Conservation (phyloP, 1,140 invertebrate species). For the Lutraria rhynchaena region DNA sequence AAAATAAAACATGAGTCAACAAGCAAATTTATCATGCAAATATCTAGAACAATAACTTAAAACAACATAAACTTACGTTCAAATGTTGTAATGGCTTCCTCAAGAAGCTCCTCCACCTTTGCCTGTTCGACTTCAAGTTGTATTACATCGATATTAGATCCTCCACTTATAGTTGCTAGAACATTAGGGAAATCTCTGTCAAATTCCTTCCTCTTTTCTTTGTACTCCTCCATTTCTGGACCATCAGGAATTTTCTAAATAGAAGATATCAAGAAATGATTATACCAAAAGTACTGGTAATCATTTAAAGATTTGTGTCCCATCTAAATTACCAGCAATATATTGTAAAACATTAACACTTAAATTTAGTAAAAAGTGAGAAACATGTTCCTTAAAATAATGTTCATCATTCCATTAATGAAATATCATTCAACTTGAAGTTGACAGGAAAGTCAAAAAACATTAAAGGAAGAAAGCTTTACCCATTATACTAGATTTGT, state of each 20-base stretch:
- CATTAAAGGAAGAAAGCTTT: no score
- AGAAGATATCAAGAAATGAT: not conserved
- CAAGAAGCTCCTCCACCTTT: conserved; percentile 70
- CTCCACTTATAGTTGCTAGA: conserved; percentile 72
- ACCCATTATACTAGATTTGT: no score
- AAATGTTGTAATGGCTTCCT: conserved; percentile 69
- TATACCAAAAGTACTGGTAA: no score
- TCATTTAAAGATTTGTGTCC: no score
- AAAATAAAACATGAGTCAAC: not conserved
- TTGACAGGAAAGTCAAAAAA: no score
- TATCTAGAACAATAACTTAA: not conserved
- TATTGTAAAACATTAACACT: no score
- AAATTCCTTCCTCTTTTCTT: conserved; percentile 72
- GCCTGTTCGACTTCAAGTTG: conserved; percentile 69
- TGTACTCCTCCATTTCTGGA: conserved; percentile 77
- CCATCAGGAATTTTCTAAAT: conserved; percentile 74
- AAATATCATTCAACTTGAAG: no score
- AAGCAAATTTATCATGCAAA: not conserved
- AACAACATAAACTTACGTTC: conserved; percentile 76
- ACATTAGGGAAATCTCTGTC: conserved; percentile 74
- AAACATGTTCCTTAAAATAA: no score
- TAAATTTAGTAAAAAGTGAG: no score
- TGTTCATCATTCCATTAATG: no score
- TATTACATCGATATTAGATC: conserved; percentile 73
- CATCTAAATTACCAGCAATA: no score